These are phyloP conservation scores for Augiades crinisus DNA, from an alignment of 2,888 invertebrate species.

Conservation along the genomic window DNA sequence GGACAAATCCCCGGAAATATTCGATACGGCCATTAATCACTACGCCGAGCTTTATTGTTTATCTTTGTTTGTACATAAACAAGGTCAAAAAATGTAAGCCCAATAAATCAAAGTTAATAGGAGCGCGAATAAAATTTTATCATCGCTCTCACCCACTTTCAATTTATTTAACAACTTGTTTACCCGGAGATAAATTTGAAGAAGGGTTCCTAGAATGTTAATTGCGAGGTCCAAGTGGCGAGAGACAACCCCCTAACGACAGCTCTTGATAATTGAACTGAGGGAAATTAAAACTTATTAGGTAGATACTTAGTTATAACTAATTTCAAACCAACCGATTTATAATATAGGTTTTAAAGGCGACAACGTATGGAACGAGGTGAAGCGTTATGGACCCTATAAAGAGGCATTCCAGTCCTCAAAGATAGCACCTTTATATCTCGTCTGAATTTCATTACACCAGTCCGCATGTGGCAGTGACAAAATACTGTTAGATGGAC, in stretches of 20 bases:
- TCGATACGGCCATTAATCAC: constrained; percentile 31
- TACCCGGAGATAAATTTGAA: constrained; percentile 40
- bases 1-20: constrained; percentile 8
- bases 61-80: constrained; percentile 39
- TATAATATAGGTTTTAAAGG: too few species aligned
- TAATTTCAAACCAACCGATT: too few species aligned
- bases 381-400: too few species aligned
- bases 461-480: too few species aligned
- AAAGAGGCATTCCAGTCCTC: too few species aligned
- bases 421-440: too few species aligned
- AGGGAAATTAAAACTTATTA: too few species aligned
- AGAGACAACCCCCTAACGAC: background rate
- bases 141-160: constrained; percentile 45
- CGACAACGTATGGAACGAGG: too few species aligned
- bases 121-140: constrained; percentile 47
- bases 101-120: constrained; percentile 53
- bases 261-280: background rate
- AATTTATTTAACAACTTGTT: constrained; percentile 55
- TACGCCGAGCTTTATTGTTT: constrained; percentile 38
- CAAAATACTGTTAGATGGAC: too few species aligned
- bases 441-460: too few species aligned
- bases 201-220: constrained; percentile 33
- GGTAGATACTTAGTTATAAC: too few species aligned
- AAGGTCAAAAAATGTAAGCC: constrained; percentile 45
- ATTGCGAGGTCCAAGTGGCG: constrained; percentile 29